phyloP scores from a whole-genome alignment of 1,140 invertebrate species.

The Eumeta japonica region DNA sequence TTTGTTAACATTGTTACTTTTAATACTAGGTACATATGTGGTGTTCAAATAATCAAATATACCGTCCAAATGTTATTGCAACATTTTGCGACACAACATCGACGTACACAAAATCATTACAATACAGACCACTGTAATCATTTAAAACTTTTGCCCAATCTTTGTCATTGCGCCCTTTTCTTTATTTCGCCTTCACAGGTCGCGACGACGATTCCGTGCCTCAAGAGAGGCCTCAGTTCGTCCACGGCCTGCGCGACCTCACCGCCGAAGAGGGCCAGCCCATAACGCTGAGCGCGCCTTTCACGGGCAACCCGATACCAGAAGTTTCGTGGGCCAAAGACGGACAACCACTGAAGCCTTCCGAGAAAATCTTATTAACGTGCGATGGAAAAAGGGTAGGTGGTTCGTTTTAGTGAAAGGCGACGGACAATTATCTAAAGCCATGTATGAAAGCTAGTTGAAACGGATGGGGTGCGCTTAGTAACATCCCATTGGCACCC shows the following conservation, averaged over 20 bases:
- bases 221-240: conserved; percentile 73
- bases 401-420: conserved; percentile 1
- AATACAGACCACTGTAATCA: too few species aligned
- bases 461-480: not conserved
- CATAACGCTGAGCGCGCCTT: conserved; percentile 65
- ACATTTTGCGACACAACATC: too few species aligned
- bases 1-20: too few species aligned
- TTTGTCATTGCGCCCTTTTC: not conserved
- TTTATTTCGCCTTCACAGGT: conserved; percentile 22
- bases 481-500: too few species aligned
- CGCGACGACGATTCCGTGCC: conserved; percentile 62
- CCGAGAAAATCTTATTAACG: conserved; percentile 66
- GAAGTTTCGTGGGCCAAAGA: conserved; percentile 83
- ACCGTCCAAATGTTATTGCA: too few species aligned
- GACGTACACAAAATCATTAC: too few species aligned
- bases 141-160: too few species aligned
- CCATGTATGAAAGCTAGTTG: not conserved
- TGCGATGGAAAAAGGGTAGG: conserved; percentile 77
- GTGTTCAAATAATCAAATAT: too few species aligned
- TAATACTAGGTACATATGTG: too few species aligned
- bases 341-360: conserved; percentile 63
- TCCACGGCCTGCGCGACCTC: conserved; percentile 71
- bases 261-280: conserved; percentile 76
- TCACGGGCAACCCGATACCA: conserved; percentile 84
- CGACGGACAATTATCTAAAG: too few species aligned